phyloP scores from a whole-genome alignment of 1,140 invertebrate genomes.

The Cyclina sinensis region DNA sequence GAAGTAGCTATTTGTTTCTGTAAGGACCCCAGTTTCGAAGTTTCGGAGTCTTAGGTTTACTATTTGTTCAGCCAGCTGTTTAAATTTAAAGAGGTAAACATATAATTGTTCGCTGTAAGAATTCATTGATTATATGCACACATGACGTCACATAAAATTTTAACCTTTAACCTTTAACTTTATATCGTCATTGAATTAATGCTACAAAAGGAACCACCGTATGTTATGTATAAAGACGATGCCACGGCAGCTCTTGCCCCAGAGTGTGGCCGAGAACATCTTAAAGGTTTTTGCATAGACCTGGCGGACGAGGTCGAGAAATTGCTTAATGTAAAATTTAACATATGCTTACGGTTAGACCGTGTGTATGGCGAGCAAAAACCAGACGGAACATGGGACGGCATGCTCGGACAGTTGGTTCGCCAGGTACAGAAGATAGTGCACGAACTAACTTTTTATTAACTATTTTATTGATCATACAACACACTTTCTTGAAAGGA shows the following conservation, averaged over 20 bases:
- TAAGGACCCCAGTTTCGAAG: no score
- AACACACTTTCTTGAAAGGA: neutral
- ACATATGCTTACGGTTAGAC: conserved; percentile 94
- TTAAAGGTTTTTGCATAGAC: conserved; percentile 81
- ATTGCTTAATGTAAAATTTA: conserved; percentile 92
- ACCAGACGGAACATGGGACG: conserved; percentile 90
- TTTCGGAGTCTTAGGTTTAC: no score
- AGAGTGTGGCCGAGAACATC: conserved; percentile 13
- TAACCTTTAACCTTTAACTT: no score
- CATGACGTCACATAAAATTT: no score
- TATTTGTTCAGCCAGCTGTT: no score
- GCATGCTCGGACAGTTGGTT: conserved; percentile 89
- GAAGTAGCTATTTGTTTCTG: no score
- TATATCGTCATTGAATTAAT: conserved; percentile 15
- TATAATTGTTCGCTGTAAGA: no score
- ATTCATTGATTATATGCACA: no score
- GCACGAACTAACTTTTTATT: neutral
- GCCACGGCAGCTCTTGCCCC: neutral
- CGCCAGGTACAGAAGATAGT: conserved; percentile 90
- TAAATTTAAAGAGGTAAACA: no score
- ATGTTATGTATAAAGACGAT: conserved; percentile 63
- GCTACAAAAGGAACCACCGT: conserved; percentile 60
- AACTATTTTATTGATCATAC: neutral
- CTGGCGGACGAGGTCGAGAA: conserved; percentile 72
- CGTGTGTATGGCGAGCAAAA: conserved; percentile 95